Conservation (phyloP, 1,140 invertebrate species). For the Cherax quadricarinatus region DNA sequence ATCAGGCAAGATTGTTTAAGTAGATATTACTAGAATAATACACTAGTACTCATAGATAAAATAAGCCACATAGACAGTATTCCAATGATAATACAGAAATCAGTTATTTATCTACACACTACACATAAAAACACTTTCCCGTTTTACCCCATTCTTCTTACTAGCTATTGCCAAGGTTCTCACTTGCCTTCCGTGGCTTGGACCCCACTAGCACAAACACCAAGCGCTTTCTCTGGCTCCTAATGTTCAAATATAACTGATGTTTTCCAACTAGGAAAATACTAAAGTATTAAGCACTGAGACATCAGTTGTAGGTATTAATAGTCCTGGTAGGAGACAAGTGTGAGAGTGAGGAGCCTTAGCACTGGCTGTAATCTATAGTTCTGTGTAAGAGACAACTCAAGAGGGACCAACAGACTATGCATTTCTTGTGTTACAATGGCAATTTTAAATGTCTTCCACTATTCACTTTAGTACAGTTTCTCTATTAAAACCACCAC, state of each 20-base stretch:
- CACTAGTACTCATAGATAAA: constrained; percentile 62
- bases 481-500: constrained; percentile 10
- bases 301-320: constrained; percentile 1
- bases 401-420: not conserved
- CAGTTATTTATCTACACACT: constrained; percentile 54
- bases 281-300: constrained; percentile 4
- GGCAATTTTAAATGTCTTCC: not conserved
- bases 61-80: constrained; percentile 65
- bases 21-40: constrained; percentile 57
- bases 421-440: not conserved
- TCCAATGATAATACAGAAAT: constrained; percentile 66
- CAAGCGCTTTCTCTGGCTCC: not conserved
- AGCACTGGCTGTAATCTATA: not conserved
- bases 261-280: not conserved
- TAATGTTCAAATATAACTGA: not conserved
- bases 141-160: constrained; percentile 46
- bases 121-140: constrained; percentile 63
- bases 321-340: not conserved
- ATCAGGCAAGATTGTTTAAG: constrained; percentile 57
- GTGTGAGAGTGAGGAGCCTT: not conserved
- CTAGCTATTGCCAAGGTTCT: constrained; percentile 51
- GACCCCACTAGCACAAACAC: not conserved
- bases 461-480: constrained; percentile 8
- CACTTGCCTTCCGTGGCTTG: not conserved
- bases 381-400: constrained; percentile 3